These are phyloP conservation scores for Echinarachnius parma DNA, from an alignment of 53 echinoderm and acorn worm species.

Conservation along the genomic window DNA sequence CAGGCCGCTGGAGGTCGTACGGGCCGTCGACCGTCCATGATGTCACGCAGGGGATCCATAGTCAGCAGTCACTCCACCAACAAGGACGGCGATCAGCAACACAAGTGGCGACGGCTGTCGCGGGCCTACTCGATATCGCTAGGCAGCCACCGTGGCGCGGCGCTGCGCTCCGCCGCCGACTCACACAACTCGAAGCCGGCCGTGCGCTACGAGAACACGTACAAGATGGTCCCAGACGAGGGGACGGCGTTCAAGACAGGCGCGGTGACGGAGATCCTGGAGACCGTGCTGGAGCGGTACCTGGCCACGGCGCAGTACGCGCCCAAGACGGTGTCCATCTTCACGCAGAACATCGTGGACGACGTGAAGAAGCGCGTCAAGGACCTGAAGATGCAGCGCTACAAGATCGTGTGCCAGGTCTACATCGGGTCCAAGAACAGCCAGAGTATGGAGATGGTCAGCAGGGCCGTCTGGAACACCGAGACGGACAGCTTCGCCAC, in stretches of 20 bases:
- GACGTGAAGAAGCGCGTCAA: slow-evolving; percentile 81
- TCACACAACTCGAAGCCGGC: slow-evolving; percentile 53
- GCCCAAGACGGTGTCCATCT: slow-evolving; percentile 71
- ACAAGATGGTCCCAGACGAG: slow-evolving; percentile 79
- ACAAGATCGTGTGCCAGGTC: slow-evolving; percentile 83
- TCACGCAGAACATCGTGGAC: slow-evolving; percentile 81
- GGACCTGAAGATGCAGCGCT: slow-evolving; percentile 84
- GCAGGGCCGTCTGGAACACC: slow-evolving; percentile 84
- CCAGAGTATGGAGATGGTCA: slow-evolving; percentile 87
- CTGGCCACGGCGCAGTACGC: slow-evolving; percentile 76
- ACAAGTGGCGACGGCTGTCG: slow-evolving; percentile 69
- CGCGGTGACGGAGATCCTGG: slow-evolving; percentile 51
- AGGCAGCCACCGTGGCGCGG: slow-evolving; percentile 50
- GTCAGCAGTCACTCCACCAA: slow-evolving; percentile 47
- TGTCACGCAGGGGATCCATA: slow-evolving; percentile 69
- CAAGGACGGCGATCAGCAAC: slow-evolving; percentile 44
- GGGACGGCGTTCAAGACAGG: slow-evolving; percentile 57
- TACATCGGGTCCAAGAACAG: slow-evolving; percentile 79
- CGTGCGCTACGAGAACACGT: slow-evolving; percentile 83
- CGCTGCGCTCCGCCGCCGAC: slow-evolving; percentile 45
- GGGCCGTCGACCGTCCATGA: slow-evolving; percentile 58
- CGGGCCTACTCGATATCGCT: slow-evolving; percentile 67
- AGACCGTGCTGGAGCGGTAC: slow-evolving; percentile 60
- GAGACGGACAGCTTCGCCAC: slow-evolving; percentile 88
- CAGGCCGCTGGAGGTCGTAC: slow-evolving; percentile 42